A percentile compares a stretch with the other conserved stretches of the same genome.
Conservation (phyloP, 1,140 invertebrate genomes). For the Rhyzopertha dominica region DNA sequence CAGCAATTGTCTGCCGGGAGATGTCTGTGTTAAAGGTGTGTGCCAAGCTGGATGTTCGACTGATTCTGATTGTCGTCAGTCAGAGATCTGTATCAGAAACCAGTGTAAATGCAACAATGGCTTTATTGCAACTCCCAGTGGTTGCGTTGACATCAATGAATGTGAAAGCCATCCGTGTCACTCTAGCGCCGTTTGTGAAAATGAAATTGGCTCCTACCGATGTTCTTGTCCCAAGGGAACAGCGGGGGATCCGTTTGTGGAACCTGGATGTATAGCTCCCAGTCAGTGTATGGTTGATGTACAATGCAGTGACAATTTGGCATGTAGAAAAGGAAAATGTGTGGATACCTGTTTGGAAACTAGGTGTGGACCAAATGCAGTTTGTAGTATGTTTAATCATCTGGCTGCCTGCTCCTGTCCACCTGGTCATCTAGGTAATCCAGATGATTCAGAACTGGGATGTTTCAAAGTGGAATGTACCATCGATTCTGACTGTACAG, state of each 20-base stretch:
- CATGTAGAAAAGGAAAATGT: conserved; percentile 69
- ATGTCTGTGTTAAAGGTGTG: conserved; percentile 74
- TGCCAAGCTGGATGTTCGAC: conserved; percentile 78
- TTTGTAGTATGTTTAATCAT: conserved; percentile 68
- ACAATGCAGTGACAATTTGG: conserved; percentile 66
- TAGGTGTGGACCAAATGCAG: conserved; percentile 66
- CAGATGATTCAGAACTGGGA: conserved; percentile 62
- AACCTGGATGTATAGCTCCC: conserved; percentile 64
- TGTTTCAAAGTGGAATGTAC: conserved; percentile 83
- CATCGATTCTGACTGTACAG: conserved; percentile 66
- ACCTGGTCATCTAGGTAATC: conserved; percentile 73
- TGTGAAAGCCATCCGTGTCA: conserved; percentile 78
- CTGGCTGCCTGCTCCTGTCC: conserved; percentile 67
- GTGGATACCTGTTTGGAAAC: conserved; percentile 66
- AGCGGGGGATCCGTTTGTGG: conserved; percentile 70
- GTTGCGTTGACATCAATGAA: conserved; percentile 74
- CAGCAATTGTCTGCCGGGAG: conserved; percentile 81
- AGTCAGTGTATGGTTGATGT: conserved; percentile 63
- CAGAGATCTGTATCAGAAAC: conserved; percentile 73
- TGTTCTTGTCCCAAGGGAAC: conserved; percentile 72
- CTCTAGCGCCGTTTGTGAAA: conserved; percentile 68
- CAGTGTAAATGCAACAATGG: conserved; percentile 74
- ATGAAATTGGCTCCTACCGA: conserved; percentile 72
- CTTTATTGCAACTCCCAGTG: conserved; percentile 61
- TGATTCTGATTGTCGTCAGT: conserved; percentile 71